These are phyloP conservation scores for Benthosema pterotum DNA, from an alignment of 2,797 vertebrate species.

Conservation along the genomic window DNA sequence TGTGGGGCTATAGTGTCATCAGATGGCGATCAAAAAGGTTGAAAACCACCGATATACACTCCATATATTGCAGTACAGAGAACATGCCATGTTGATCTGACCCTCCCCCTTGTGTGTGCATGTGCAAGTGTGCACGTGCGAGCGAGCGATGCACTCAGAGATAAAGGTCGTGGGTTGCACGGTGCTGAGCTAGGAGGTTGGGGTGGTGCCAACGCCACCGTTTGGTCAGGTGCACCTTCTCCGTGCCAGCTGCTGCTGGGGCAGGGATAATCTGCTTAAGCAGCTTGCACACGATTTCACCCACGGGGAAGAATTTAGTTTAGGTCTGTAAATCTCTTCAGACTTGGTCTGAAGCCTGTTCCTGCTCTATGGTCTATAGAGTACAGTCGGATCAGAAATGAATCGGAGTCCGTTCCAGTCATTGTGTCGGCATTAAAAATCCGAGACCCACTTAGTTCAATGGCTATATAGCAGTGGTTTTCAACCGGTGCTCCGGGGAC, in stretches of 20 bases:
- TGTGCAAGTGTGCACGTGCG: background rate
- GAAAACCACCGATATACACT: too few species aligned
- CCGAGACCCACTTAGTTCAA: too few species aligned
- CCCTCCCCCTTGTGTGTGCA: too few species aligned
- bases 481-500: too few species aligned
- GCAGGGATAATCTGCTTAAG: constrained; percentile 81
- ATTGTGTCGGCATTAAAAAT: too few species aligned
- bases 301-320: constrained; percentile 72
- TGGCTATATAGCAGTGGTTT: too few species aligned
- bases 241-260: constrained; percentile 70
- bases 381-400: constrained; percentile 16
- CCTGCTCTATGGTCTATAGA: constrained; percentile 59
- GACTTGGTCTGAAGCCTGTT: constrained; percentile 55
- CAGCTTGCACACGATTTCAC: constrained; percentile 80
- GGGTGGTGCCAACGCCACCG: constrained; percentile 68
- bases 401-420: constrained; percentile 21
- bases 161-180: constrained; percentile 75
- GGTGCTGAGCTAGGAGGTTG: constrained; percentile 56
- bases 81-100: too few species aligned
- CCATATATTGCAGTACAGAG: too few species aligned
- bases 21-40: too few species aligned
- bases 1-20: too few species aligned
- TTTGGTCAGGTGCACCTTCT: constrained; percentile 74
- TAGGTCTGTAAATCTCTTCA: constrained; percentile 75
- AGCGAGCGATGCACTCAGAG: constrained; percentile 26